These are phyloP conservation scores for Telmatochromis brachygnathus DNA, from an alignment of 2,113 vertebrate genomes.

Conservation along the genomic window DNA sequence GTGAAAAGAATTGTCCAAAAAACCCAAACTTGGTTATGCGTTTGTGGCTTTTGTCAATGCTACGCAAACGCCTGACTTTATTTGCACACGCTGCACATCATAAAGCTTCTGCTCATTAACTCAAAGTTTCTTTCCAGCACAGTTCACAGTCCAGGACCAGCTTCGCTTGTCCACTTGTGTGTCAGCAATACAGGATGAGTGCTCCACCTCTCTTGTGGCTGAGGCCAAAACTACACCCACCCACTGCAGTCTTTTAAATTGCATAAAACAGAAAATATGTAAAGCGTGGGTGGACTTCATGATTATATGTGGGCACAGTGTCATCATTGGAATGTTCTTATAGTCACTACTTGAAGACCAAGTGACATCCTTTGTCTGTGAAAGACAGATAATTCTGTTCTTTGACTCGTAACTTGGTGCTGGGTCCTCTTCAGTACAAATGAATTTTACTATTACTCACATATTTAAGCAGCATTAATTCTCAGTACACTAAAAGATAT, in stretches of 20 bases:
- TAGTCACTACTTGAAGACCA: not conserved
- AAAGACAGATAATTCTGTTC: not conserved
- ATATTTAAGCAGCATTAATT: not conserved
- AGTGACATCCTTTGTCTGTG: not conserved
- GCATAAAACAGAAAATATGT: fast-evolving
- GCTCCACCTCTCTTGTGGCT: not conserved
- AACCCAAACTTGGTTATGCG: not conserved
- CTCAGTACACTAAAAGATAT: fast-evolving
- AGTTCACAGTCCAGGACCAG: not conserved
- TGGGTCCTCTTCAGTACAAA: not conserved
- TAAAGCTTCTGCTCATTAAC: not conserved
- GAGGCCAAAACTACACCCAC: not conserved
- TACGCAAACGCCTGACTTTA: not conserved
- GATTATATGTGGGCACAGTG: not conserved
- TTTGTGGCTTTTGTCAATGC: not conserved
- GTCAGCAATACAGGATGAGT: not conserved
- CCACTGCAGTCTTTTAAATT: not conserved
- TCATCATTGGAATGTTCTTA: not conserved
- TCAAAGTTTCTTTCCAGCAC: not conserved
- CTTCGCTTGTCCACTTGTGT: not conserved
- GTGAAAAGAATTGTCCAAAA: not conserved
- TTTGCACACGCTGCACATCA: not conserved
- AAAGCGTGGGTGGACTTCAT: not conserved
- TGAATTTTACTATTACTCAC: fast-evolving
- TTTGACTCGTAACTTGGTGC: not conserved